phyloP scores from a whole-genome alignment of 2,113 vertebrate species.

The Meleagris gallopavo region DNA sequence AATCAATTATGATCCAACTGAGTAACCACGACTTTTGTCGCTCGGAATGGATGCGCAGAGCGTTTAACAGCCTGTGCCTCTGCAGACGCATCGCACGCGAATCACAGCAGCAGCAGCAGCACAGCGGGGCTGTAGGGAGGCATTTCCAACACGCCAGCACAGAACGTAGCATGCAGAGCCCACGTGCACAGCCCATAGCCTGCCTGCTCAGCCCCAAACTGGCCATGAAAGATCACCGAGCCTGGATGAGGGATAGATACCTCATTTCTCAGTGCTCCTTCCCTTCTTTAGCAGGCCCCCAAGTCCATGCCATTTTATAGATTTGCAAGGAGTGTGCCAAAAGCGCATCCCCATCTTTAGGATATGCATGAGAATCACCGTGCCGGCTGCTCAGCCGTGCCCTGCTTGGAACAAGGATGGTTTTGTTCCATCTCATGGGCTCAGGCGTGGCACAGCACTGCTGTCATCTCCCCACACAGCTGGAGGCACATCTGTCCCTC shows the following conservation, averaged over 20 bases:
- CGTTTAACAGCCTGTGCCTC: neutral
- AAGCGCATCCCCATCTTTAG: too few relatives aligned
- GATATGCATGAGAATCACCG: neutral
- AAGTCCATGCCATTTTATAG: fast-evolving
- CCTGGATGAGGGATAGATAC: fast-evolving
- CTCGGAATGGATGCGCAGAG: neutral
- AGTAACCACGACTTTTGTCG: neutral
- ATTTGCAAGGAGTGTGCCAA: fast-evolving
- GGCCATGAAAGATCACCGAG: fast-evolving
- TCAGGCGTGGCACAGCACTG: neutral
- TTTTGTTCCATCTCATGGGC: fast-evolving
- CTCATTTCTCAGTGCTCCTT: neutral
- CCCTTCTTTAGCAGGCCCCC: neutral
- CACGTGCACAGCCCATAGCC: fast-evolving
- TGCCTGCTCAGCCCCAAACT: fast-evolving
- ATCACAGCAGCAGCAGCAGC: neutral
- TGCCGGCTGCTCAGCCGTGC: neutral
- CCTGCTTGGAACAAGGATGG: neutral
- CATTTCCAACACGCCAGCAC: neutral
- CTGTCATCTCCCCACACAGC: neutral
- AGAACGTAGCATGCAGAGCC: fast-evolving
- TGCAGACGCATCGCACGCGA: neutral
- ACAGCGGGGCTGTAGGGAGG: fast-evolving
- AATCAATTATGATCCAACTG: neutral
- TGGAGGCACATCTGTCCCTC: neutral